A percentile compares a stretch with the other conserved stretches of the same genome.
These are phyloP conservation scores for Eupristina koningsbergeri DNA, from an alignment of 1,140 invertebrate species.

Conservation along the genomic window DNA sequence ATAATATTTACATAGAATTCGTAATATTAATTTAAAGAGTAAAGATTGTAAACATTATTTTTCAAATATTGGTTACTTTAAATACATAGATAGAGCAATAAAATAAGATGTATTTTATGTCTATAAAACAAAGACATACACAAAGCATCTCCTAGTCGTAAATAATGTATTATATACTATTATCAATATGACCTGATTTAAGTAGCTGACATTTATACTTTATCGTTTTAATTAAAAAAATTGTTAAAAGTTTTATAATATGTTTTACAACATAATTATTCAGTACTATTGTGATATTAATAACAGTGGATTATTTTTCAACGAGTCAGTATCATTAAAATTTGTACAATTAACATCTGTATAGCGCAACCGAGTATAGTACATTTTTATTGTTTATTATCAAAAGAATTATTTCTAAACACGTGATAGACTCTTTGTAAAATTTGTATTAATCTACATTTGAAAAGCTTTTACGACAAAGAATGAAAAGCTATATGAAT, in stretches of 20 bases:
- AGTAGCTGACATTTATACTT: not conserved
- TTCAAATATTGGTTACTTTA: too few relatives aligned
- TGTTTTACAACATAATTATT: too few relatives aligned
- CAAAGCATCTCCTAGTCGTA: not conserved
- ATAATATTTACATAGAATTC: too few relatives aligned
- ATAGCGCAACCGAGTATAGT: too few relatives aligned
- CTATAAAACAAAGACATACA: not conserved
- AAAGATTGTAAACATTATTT: too few relatives aligned
- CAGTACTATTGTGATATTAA: too few relatives aligned
- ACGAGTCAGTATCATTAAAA: not conserved
- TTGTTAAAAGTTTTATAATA: not conserved
- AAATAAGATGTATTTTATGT: not conserved
- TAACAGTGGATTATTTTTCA: not conserved
- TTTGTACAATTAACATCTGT: not conserved
- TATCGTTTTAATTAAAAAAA: not conserved
- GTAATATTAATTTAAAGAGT: too few relatives aligned
- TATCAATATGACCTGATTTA: not conserved
- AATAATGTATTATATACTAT: conserved; percentile 7
- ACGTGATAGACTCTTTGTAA: not conserved
- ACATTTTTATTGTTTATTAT: conserved; percentile 3
- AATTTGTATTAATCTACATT: not conserved
- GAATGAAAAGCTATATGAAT: not conserved
- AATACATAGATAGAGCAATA: not conserved
- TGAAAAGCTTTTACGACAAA: conserved; percentile 8
- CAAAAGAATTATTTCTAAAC: conserved; percentile 8